A percentile compares a stretch with the other conserved stretches of the same genome.
Evolutionary conservation across 2,888 invertebrate genomes (phyloP).

Genomic region (Branchellion lobata): DNA sequence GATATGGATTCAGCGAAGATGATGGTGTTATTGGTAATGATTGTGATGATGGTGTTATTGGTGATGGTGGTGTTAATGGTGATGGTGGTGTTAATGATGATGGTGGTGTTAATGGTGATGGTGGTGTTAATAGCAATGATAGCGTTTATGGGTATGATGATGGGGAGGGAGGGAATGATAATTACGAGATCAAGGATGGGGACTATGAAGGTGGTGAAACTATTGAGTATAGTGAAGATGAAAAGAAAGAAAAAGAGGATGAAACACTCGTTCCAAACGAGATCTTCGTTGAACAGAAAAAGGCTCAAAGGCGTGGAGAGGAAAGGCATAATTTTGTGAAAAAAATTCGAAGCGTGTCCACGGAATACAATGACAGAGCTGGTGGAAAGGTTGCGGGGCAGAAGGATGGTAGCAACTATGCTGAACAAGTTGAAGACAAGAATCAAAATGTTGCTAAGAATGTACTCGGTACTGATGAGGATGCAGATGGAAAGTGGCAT

Average conservation of each 20-base stretch:
- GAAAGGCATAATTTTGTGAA: not conserved
- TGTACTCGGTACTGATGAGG: too few species aligned
- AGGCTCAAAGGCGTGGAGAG: not conserved
- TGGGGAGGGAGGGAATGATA: not conserved
- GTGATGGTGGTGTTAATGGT: not conserved
- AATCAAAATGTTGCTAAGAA: too few species aligned
- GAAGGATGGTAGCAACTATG: not conserved
- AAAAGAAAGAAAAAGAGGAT: not conserved
- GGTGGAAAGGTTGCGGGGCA: not conserved
- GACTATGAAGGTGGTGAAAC: not conserved
- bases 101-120: not conserved
- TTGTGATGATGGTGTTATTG: too few species aligned
- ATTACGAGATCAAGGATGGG: not conserved
- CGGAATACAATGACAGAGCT: not conserved
- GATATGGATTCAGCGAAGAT: too few species aligned
- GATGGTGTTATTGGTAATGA: too few species aligned
- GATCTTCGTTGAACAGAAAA: not conserved
- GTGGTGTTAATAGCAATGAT: not conserved
- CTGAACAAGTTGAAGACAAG: not conserved
- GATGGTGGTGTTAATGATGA: not conserved
- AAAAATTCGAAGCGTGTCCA: not conserved
- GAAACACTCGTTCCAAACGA: not conserved
- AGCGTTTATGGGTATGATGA: not conserved
- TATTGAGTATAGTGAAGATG: not conserved
- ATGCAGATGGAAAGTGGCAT: too few species aligned